A percentile compares a stretch with the other conserved stretches of the same genome.
Evolutionary conservation across 2,113 vertebrate species (phyloP).

Genomic region (Ornithorhynchus anatinus): DNA sequence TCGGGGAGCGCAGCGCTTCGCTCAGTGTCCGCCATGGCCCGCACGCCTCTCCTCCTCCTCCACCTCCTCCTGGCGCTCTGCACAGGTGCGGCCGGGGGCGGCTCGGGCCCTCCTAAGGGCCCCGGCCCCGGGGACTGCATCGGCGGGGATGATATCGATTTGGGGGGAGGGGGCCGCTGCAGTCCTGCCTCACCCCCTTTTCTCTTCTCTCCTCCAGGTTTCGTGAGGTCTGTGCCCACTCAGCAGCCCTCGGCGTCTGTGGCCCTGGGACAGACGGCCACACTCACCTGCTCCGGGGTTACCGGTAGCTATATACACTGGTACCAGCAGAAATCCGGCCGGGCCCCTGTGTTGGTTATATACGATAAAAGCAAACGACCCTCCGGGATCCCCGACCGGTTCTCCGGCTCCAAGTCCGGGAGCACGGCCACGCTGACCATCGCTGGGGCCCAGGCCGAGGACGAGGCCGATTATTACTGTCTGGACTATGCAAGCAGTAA

Average conservation of each 20-base stretch:
- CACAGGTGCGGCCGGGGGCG: too few relatives aligned
- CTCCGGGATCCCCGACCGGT: not conserved
- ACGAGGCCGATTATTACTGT: too few relatives aligned
- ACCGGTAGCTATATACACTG: rapidly evolving
- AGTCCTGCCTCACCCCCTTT: rapidly evolving
- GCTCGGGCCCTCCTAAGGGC: too few relatives aligned
- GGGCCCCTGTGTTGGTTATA: not conserved
- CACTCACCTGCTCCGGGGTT: rapidly evolving
- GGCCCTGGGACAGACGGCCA: rapidly evolving
- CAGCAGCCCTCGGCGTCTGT: rapidly evolving
- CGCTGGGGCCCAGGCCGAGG: too few relatives aligned
- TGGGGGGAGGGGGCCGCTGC: rapidly evolving
- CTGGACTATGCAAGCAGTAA: rapidly evolving
- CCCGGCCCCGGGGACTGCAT: too few relatives aligned
- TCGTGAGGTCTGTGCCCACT: not conserved
- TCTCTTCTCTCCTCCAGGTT: not conserved
- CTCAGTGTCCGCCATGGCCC: rapidly evolving
- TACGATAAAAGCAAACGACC: rapidly evolving
- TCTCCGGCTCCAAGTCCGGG: too few relatives aligned
- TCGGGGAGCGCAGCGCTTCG: rapidly evolving
- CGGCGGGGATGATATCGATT: rapidly evolving
- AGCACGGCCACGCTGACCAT: too few relatives aligned
- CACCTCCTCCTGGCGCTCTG: rapidly evolving
- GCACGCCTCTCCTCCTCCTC: too few relatives aligned
- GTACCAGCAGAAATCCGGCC: constrained; percentile 10